These are phyloP conservation scores for Poeciliopsis presidionis DNA, from an alignment of 2,797 vertebrate genomes.

Conservation along the genomic window DNA sequence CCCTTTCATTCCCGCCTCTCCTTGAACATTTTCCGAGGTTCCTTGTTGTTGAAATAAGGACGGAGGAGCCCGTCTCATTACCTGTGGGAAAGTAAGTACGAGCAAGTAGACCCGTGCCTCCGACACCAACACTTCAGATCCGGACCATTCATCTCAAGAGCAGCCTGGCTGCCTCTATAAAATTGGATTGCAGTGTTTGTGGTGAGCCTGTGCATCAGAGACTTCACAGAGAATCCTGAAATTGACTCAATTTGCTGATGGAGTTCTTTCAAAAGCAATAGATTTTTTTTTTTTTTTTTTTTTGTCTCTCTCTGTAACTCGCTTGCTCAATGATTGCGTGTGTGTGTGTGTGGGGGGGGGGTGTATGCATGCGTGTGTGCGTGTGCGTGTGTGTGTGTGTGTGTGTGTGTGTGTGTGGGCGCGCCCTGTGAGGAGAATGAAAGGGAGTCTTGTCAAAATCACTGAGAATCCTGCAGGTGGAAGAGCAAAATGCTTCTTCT, in stretches of 20 bases:
- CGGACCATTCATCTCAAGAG: slow-evolving; percentile 63
- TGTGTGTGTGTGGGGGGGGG: slow-evolving; percentile 17
- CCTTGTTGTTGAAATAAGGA: slow-evolving; percentile 31
- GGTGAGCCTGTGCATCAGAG: slow-evolving; percentile 62
- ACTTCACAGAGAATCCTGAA: slow-evolving; percentile 60
- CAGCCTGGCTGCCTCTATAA: slow-evolving; percentile 44
- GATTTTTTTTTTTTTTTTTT: slow-evolving; percentile 51
- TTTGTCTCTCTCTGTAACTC: slow-evolving; percentile 42
- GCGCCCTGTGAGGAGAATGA: slow-evolving; percentile 30
- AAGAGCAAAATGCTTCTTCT: slow-evolving; percentile 37
- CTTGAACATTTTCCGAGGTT: slow-evolving; percentile 19
- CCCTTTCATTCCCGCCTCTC: neutral
- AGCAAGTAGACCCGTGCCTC: slow-evolving; percentile 35
- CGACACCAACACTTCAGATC: slow-evolving; percentile 60
- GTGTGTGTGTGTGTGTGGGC: slow-evolving; percentile 17
- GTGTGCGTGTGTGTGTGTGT: slow-evolving; percentile 21
- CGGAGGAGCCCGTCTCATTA: slow-evolving; percentile 35
- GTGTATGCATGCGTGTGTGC: slow-evolving; percentile 14
- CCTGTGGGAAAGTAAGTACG: slow-evolving; percentile 36
- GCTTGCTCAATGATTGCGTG: slow-evolving; percentile 38
- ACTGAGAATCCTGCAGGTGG: slow-evolving; percentile 15
- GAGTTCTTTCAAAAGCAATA: slow-evolving; percentile 68
- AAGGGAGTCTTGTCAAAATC: slow-evolving; percentile 24
- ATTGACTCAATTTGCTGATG: slow-evolving; percentile 72
- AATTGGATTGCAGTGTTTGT: slow-evolving; percentile 65